Base-by-base conservation (phyloP, 2,797 vertebrate species). In the Serranus cabrilla region DNA sequence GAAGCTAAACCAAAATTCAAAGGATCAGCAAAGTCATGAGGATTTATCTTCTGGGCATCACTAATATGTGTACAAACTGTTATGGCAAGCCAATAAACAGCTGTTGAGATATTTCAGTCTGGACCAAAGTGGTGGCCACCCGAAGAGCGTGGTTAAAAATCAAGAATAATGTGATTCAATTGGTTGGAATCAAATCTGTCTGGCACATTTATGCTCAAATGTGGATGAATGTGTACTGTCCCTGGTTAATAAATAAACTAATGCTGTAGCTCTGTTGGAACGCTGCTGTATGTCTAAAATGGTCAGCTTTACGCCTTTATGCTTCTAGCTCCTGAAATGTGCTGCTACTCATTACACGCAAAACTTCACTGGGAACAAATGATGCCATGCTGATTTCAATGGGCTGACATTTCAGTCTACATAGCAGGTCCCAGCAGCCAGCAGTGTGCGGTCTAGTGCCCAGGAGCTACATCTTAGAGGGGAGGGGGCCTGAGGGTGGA, bases 321-420 rank as follows among this genome's bases (percentile, higher is more conserved):
- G 17, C 34, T 40, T 51, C 7, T 6, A 12, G 23, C 42, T 45
- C 27, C 50, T 40, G 17, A 11, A 63, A 50, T 39, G n/a, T 42
- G 39, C 50, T n/a, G 12, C 11, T 54, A 50, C 46, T 39, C 0
- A 27, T 65, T n/a, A 52, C 23, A 42, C 18, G 14, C 46, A 17
- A 54, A 66, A 66, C 12, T 21, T 64, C 47, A 49, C 20, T 31
- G 42, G 60, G 58, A 84, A 74, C 54, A 79, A 81, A 81, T 61
- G 69, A 78, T 37, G 13, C 40, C 59, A 39, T 60, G 78, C 70
- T 84, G 85, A 77, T 70, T 86, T 86, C 81, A 87, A 74, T 59
- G 67, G 39, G 45, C 59, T 89, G 81, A 87, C 90, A 87, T 90
- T 89, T 88, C 23, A 39, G 67, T 82, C 54, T 31, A 61, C 14